phyloP scores from a whole-genome alignment of 1,140 invertebrate genomes.

The Orchestia grillus region DNA sequence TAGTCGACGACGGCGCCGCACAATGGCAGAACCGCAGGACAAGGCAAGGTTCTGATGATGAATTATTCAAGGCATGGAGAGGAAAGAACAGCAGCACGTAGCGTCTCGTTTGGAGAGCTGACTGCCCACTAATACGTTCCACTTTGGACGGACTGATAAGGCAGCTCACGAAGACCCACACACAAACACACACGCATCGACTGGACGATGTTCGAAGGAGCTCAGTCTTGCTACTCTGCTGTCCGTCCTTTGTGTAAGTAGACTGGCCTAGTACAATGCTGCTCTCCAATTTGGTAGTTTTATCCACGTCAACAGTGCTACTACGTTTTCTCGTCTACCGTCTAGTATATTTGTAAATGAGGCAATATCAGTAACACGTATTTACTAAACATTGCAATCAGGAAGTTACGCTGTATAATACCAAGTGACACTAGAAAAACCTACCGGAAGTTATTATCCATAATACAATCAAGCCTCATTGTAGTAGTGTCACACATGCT shows the following conservation, averaged over 20 bases:
- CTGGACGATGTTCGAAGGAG: not conserved
- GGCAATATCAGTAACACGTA: no score
- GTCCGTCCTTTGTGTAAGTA: not conserved
- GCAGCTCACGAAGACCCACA: not conserved
- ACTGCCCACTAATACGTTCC: constrained; percentile 49
- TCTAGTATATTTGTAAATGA: no score
- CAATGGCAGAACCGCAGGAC: constrained; percentile 15
- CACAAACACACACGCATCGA: not conserved
- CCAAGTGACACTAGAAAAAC: no score
- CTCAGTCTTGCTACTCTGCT: not conserved
- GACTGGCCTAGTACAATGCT: not conserved
- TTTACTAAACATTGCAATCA: not conserved
- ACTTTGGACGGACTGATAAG: constrained; percentile 44
- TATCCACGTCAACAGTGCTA: not conserved
- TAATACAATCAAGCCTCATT: no score
- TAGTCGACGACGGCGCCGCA: not conserved
- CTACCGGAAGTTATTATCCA: no score
- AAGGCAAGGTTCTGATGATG: constrained; percentile 24
- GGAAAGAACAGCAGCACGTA: constrained; percentile 38
- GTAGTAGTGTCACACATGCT: no score
- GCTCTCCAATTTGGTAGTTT: not conserved
- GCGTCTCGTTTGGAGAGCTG: constrained; percentile 44
- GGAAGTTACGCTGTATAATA: no score
- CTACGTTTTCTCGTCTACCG: not conserved
- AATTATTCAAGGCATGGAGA: constrained; percentile 37